Percentiles rank a stretch among this genome's conserved stretches.
These are phyloP conservation scores for Bathynomus jamesi DNA, from an alignment of 1,140 invertebrate species.

Conservation along the genomic window DNA sequence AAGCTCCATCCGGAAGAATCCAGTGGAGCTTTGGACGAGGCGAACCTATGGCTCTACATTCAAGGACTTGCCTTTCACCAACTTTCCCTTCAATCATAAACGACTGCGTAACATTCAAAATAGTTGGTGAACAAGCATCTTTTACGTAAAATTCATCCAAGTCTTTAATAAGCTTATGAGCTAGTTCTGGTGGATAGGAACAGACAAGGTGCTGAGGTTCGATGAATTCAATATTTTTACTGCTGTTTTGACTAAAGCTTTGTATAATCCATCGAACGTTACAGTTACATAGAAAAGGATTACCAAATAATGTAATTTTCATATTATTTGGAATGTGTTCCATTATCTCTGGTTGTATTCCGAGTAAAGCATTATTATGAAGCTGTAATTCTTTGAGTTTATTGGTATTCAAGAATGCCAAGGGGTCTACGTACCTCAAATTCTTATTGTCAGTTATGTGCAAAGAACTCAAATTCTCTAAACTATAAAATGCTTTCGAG, in stretches of 20 bases:
- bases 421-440: slow-evolving; percentile 44
- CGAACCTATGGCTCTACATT: slow-evolving; percentile 46
- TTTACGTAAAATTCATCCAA: slow-evolving; percentile 39
- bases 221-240: slow-evolving; percentile 12
- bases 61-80: slow-evolving; percentile 43
- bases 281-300: slow-evolving; percentile 48
- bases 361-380: slow-evolving; percentile 44
- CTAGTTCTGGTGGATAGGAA: slow-evolving; percentile 38
- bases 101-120: slow-evolving; percentile 28
- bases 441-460: slow-evolving; percentile 44
- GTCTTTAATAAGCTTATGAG: slow-evolving; percentile 39
- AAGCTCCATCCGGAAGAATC: slow-evolving; percentile 43
- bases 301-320: slow-evolving; percentile 44
- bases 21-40: slow-evolving; percentile 45
- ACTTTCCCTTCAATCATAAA: slow-evolving; percentile 41
- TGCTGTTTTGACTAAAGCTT: slow-evolving; percentile 20
- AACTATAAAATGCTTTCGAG: slow-evolving; percentile 45
- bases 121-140: slow-evolving; percentile 29
- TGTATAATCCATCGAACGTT: slow-evolving; percentile 46
- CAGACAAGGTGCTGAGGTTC: slow-evolving; percentile 43
- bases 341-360: slow-evolving; percentile 40
- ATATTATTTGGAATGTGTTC: slow-evolving; percentile 38
- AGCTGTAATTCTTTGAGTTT: slow-evolving; percentile 42
- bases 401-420: slow-evolving; percentile 43
- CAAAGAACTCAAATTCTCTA: slow-evolving; percentile 41